phyloP scores from a whole-genome alignment of 2,797 vertebrate species.

The Ctenosaura bakeri region DNA sequence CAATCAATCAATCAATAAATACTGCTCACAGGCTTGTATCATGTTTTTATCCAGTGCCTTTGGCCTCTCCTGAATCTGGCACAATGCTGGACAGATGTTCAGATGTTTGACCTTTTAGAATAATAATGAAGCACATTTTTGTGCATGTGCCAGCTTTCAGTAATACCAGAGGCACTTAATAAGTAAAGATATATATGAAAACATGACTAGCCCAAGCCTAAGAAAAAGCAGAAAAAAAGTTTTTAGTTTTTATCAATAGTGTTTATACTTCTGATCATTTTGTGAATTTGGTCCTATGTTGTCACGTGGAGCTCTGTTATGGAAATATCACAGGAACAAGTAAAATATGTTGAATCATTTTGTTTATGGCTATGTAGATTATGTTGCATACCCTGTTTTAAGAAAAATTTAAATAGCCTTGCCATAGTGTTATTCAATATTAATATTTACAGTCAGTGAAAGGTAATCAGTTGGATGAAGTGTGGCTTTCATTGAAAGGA shows the following conservation, averaged over 20 bases:
- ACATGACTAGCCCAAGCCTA: background rate
- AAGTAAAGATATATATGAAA: background rate
- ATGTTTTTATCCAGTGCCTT: background rate
- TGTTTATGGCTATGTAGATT: background rate
- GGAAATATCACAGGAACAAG: background rate
- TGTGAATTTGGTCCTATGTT: background rate
- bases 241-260: background rate
- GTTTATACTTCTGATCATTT: slow-evolving; percentile 20
- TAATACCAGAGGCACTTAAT: background rate
- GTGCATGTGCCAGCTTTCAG: background rate
- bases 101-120: too few species aligned
- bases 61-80: background rate
- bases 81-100: background rate
- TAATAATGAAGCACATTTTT: background rate
- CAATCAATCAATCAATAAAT: background rate
- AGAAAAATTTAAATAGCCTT: background rate
- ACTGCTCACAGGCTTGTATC: background rate
- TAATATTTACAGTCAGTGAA: background rate
- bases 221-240: background rate
- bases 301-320: background rate
- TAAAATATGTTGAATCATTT: background rate
- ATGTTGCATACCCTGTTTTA: background rate
- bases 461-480: background rate
- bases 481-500: background rate
- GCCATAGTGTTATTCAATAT: background rate